Evolutionary conservation across 1,140 invertebrate species (phyloP).

Genomic region (Cydia fagiglandana): DNA sequence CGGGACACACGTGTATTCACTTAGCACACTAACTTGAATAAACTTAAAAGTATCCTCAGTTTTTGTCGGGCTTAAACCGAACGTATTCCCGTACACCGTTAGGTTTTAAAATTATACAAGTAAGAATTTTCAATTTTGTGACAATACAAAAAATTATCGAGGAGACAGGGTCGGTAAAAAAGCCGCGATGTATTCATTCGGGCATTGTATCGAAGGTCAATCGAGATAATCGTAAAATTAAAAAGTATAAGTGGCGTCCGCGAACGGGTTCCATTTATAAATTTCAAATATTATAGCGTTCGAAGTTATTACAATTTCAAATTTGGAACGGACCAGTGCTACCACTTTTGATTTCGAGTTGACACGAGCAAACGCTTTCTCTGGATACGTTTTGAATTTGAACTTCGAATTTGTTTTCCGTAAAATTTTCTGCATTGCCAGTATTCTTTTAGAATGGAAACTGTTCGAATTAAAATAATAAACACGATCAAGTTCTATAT

Average conservation of each 20-base stretch:
- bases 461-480: not conserved
- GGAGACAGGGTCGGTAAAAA: conserved; percentile 51
- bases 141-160: conserved; percentile 42
- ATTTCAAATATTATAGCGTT: conserved; percentile 73
- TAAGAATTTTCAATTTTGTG: conserved; percentile 43
- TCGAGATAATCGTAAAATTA: conserved; percentile 70
- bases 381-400: not conserved
- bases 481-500: conserved; percentile 19
- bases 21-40: conserved; percentile 69
- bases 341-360: conserved; percentile 39
- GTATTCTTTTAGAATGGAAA: conserved; percentile 1
- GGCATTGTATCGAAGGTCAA: conserved; percentile 71
- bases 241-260: conserved; percentile 74
- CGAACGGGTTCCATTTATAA: conserved; percentile 67
- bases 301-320: conserved; percentile 72
- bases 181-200: conserved; percentile 65
- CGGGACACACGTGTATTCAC: conserved; percentile 70
- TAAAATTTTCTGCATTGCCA: not conserved
- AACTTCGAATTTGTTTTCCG: conserved; percentile 13
- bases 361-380: conserved; percentile 25
- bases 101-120: conserved; percentile 43
- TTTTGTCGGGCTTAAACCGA: conserved; percentile 36
- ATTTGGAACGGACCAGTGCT: conserved; percentile 51
- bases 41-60: conserved; percentile 49
- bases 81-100: conserved; percentile 38